These are phyloP conservation scores for Pteromalus puparum DNA, from an alignment of 1,140 invertebrate genomes.

Conservation along the genomic window DNA sequence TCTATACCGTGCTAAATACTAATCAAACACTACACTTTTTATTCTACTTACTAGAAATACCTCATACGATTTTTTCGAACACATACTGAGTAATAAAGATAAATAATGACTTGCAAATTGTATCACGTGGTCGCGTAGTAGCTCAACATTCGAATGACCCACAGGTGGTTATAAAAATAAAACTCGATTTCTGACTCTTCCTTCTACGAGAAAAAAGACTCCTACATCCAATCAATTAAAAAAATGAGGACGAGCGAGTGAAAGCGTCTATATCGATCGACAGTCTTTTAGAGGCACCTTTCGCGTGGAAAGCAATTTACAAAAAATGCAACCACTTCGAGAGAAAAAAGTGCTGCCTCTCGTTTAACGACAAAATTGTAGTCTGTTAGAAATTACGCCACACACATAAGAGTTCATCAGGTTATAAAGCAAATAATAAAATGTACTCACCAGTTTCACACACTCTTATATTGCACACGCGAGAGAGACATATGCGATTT, in stretches of 20 bases:
- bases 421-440: background rate
- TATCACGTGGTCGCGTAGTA: background rate
- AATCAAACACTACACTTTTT: too few relatives aligned
- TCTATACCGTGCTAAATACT: too few relatives aligned
- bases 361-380: background rate
- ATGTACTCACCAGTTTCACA: background rate
- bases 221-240: background rate
- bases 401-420: background rate
- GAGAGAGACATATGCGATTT: too few relatives aligned
- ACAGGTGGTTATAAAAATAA: background rate
- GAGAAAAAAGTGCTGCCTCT: background rate
- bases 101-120: background rate
- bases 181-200: background rate
- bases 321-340: slow-evolving; percentile 3
- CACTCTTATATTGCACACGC: too few relatives aligned
- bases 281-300: background rate
- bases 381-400: background rate
- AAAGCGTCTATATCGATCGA: slow-evolving; percentile 15
- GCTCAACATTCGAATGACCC: background rate
- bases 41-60: too few relatives aligned
- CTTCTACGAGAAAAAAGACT: background rate
- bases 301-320: background rate
- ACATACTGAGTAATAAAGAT: background rate
- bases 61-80: too few relatives aligned
- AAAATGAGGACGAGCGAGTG: slow-evolving; percentile 8